Evolutionary conservation across 2,797 vertebrate genomes (phyloP), one percentile per base, ranked within the genome.

Genomic region (Delichon dasypus): DNA sequence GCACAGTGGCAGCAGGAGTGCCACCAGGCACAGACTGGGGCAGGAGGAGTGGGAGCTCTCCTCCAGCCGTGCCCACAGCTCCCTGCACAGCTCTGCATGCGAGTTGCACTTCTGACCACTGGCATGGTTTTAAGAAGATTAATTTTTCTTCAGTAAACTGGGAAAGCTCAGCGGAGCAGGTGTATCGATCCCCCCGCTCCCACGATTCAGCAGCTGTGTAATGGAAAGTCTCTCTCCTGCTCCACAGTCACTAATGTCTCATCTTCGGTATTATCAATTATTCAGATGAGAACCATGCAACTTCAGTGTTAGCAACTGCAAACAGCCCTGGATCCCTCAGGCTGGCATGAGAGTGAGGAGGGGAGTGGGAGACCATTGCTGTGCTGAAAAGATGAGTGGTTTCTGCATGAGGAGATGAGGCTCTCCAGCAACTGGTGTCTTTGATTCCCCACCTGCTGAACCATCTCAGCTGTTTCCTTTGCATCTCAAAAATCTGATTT

Each of bases 241-340:
- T 95, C 67, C 80, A 85, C 88, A 80, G 79, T 32, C 84, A 87
- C 90, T 96, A 85, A 96, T 96, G 95, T 77, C 95, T 94, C 94
- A 75, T 95, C 91, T 95, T 89, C 51, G 86, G 81, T 60, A 68
- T 90, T 72, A 95, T 97, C 85, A 96, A 96, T 97, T 94, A 97
- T 97, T 97, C 88, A 97, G 64, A 61, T 72, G 77, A 85, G 85
- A 96, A 58, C 60, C 2, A 2, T 85, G 82, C 88, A 94, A 88
- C 86, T 92, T 88, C 89, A 72, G 74, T 79, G 62, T 91, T 54
- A 89, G 85, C 90, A 91, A 58, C 64, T 67, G 86, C 91, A 73
- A 94, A 22, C 60, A 72, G 89, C 68, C 65, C 72, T 71, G 91
- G 71, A 71, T 79, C 26, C n/a, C 85, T 80, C 72, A 26, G 85